Evolutionary conservation across 1,140 invertebrate genomes (phyloP).

Genomic region (Heliothis subflexa): DNA sequence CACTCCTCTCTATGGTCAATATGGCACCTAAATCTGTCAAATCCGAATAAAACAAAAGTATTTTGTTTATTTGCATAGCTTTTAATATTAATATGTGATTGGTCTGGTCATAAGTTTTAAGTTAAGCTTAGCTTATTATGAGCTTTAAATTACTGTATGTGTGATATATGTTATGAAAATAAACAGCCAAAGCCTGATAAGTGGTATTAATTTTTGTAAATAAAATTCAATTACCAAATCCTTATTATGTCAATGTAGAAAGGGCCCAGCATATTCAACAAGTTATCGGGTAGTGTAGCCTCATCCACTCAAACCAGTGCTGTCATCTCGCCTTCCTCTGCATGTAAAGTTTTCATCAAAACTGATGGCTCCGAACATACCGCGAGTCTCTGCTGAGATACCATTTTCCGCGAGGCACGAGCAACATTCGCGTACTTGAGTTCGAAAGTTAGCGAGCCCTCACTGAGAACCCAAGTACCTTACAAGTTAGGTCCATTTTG

Average conservation of each 20-base stretch:
- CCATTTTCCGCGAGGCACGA: too few relatives aligned
- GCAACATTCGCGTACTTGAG: too few relatives aligned
- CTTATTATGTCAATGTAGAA: not conserved
- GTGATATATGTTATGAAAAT: conserved; percentile 42
- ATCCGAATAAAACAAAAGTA: conserved; percentile 59
- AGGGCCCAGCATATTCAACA: too few relatives aligned
- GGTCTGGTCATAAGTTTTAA: conserved; percentile 81
- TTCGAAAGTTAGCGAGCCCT: too few relatives aligned
- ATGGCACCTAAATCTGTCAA: conserved; percentile 71
- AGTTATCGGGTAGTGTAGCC: too few relatives aligned
- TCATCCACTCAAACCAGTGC: too few relatives aligned
- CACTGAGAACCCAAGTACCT: too few relatives aligned
- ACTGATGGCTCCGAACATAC: too few relatives aligned
- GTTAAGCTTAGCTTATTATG: conserved; percentile 74
- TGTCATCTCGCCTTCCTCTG: too few relatives aligned
- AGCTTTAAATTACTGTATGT: conserved; percentile 75
- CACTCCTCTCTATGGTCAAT: conserved; percentile 67
- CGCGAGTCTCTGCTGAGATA: too few relatives aligned
- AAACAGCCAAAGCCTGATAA: conserved; percentile 42
- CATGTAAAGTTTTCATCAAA: too few relatives aligned
- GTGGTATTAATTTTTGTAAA: conserved; percentile 1
- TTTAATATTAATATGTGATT: conserved; percentile 65
- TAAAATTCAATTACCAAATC: not conserved
- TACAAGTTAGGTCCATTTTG: too few relatives aligned
- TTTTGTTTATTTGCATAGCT: conserved; percentile 46